These are phyloP conservation scores for Cheilosia vulpina DNA, from an alignment of 2,888 invertebrate species.

Conservation along the genomic window DNA sequence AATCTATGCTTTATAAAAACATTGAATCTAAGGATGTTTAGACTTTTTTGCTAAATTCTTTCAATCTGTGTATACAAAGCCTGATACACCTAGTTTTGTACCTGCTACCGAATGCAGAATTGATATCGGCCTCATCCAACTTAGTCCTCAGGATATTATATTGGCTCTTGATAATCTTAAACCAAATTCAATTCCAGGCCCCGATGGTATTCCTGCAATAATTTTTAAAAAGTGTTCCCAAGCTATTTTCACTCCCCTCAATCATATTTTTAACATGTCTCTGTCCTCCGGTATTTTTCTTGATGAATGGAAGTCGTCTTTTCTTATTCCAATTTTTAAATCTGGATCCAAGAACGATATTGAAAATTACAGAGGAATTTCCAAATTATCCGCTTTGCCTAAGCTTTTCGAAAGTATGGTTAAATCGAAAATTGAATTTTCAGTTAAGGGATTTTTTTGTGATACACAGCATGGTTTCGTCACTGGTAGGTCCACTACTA, in stretches of 20 bases:
- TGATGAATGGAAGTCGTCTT: too few species aligned
- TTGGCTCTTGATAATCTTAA: slow-evolving; percentile 1
- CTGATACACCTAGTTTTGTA: background rate
- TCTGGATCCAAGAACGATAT: background rate
- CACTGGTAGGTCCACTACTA: too few species aligned
- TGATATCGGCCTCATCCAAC: background rate
- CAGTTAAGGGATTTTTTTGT: background rate
- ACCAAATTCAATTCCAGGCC: background rate
- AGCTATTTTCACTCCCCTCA: too few species aligned
- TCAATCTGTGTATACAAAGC: background rate
- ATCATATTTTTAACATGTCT: too few species aligned
- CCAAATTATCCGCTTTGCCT: slow-evolving; percentile 13
- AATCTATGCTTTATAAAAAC: slow-evolving; percentile 12
- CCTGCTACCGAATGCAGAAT: background rate
- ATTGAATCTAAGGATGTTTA: slow-evolving; percentile 1
- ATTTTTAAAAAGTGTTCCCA: too few species aligned
- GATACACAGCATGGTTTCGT: too few species aligned
- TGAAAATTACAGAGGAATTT: background rate
- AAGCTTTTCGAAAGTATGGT: slow-evolving; percentile 4
- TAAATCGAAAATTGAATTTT: background rate
- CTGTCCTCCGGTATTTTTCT: too few species aligned
- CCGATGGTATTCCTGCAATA: background rate
- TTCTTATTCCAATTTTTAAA: background rate
- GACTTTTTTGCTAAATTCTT: background rate
- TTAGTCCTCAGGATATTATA: background rate